Percentiles rank a stretch among this genome's conserved stretches.
Conservation (phyloP, 2,888 invertebrate species). For the Camptogramma bilineatum region DNA sequence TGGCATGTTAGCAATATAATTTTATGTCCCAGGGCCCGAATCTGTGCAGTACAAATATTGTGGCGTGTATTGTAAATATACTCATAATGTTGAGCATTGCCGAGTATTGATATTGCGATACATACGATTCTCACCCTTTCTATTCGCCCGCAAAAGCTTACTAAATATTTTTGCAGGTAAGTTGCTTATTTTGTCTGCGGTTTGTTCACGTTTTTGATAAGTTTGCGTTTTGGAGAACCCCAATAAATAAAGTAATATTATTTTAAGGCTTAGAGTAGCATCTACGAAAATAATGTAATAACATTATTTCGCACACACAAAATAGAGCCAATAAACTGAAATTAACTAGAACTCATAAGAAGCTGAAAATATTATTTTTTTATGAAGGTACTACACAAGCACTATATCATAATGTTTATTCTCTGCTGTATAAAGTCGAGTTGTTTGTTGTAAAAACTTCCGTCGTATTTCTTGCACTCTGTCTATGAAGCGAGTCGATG, state of each 20-base stretch:
- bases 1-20: slow-evolving; percentile 45
- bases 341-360: neutral
- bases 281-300: neutral
- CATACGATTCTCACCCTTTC: slow-evolving; percentile 42
- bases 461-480: slow-evolving; percentile 25
- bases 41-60: slow-evolving; percentile 42
- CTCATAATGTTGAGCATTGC: slow-evolving; percentile 41
- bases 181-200: slow-evolving; percentile 27
- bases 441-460: slow-evolving; percentile 16
- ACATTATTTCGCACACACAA: neutral
- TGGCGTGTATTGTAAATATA: slow-evolving; percentile 42
- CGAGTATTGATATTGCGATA: slow-evolving; percentile 42
- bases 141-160: slow-evolving; percentile 39
- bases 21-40: slow-evolving; percentile 38
- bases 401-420: slow-evolving; percentile 8
- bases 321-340: neutral
- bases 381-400: neutral
- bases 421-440: slow-evolving; percentile 17
- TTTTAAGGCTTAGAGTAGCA: neutral
- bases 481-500: slow-evolving; percentile 29
- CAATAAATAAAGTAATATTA: slow-evolving; percentile 2
- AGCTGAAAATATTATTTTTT: neutral
- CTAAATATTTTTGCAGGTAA: slow-evolving; percentile 38
- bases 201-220: slow-evolving; percentile 36
- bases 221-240: slow-evolving; percentile 18